phyloP scores from a whole-genome alignment of 2,797 vertebrate species.

The Microcaecilia unicolor region DNA sequence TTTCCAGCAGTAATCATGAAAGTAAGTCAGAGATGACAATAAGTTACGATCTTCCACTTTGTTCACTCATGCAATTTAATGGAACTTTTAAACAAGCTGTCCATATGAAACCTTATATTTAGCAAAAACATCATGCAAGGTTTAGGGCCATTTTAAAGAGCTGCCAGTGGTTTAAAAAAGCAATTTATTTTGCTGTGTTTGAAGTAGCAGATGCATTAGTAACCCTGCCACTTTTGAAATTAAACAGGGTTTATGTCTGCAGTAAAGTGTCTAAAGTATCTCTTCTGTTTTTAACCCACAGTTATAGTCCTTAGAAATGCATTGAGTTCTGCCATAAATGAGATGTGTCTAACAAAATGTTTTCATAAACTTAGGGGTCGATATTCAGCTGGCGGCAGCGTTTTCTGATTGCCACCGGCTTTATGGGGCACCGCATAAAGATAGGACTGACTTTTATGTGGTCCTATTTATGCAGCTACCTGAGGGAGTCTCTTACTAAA shows the following conservation, averaged over 20 bases:
- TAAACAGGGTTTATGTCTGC: constrained; percentile 20
- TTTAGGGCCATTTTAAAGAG: background rate
- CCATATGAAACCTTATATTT: constrained; percentile 8
- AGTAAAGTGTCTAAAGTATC: constrained; percentile 17
- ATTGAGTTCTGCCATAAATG: too few relatives aligned
- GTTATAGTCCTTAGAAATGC: constrained; percentile 18
- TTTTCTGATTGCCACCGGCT: too few relatives aligned
- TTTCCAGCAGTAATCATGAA: constrained; percentile 11
- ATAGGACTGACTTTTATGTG: too few relatives aligned
- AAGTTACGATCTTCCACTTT: constrained; percentile 3
- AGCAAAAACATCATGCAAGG: background rate
- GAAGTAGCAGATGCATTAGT: constrained; percentile 26
- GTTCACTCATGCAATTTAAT: constrained; percentile 4
- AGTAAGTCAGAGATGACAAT: background rate
- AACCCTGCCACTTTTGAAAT: constrained; percentile 30
- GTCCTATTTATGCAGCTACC: too few relatives aligned
- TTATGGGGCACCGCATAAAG: too few relatives aligned
- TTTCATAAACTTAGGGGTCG: constrained; percentile 19
- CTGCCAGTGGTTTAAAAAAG: constrained; percentile 7
- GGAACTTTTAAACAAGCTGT: constrained; percentile 9
- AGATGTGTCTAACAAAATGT: constrained; percentile 33
- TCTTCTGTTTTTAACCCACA: constrained; percentile 31
- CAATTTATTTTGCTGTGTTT: constrained; percentile 22
- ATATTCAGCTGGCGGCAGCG: too few relatives aligned
- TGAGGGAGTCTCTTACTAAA: too few relatives aligned